Conservation (phyloP, 2,888 invertebrate genomes). For the Caradrina clavipalpis region DNA sequence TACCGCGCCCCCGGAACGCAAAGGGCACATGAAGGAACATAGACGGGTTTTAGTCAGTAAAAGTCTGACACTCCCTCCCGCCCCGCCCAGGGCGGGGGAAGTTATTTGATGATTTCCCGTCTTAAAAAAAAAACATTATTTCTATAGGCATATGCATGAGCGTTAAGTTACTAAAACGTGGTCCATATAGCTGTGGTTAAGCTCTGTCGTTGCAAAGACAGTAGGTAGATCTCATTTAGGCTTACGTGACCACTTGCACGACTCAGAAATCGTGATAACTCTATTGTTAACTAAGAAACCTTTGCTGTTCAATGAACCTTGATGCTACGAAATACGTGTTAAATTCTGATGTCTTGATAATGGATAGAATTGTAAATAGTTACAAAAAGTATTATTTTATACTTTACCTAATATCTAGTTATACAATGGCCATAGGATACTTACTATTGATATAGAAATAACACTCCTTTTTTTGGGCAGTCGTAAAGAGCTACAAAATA, state of each 20-base stretch:
- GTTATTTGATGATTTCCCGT: no score
- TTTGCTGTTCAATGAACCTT: conserved; percentile 52
- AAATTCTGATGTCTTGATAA: conserved; percentile 16
- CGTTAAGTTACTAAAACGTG: neutral
- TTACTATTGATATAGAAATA: conserved; percentile 5
- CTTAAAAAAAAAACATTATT: no score
- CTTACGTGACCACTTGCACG: conserved; percentile 66
- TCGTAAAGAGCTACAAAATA: conserved; percentile 1
- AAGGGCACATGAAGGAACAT: no score
- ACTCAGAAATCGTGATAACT: conserved; percentile 47
- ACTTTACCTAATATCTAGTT: neutral
- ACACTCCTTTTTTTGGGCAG: no score
- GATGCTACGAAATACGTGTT: conserved; percentile 40
- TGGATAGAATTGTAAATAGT: conserved; percentile 7
- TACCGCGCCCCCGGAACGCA: no score
- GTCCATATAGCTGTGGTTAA: conserved; percentile 48
- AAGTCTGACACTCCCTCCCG: no score
- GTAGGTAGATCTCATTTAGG: conserved; percentile 39
- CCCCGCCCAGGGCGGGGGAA: no score
- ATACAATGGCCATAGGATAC: no score
- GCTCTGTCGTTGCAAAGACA: conserved; percentile 26
- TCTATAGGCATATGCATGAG: no score
- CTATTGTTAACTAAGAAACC: conserved; percentile 39
- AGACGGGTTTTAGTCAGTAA: no score
- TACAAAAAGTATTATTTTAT: neutral